A percentile compares a stretch with the other conserved stretches of the same genome.
Evolutionary conservation across 2,797 vertebrate species (phyloP).

Genomic region (Gallinago nigripennis): DNA sequence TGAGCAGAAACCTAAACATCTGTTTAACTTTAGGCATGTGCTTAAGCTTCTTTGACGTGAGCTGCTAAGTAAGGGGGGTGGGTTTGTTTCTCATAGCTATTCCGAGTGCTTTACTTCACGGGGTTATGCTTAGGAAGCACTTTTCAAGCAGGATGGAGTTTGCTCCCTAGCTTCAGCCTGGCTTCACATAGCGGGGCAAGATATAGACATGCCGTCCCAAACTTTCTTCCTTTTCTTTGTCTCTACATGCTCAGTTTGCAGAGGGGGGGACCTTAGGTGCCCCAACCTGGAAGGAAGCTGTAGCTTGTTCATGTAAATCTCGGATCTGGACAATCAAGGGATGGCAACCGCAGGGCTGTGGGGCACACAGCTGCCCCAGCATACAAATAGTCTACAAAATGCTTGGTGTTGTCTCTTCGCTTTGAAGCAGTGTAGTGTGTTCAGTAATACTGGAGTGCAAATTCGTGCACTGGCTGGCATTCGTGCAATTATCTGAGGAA

Average conservation of each 20-base stretch:
- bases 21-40: slow-evolving; percentile 30
- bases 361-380: background rate
- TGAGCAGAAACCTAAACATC: slow-evolving; percentile 18
- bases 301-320: background rate
- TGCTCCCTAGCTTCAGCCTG: background rate
- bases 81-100: background rate
- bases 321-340: background rate
- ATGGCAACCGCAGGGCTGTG: background rate
- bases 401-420: background rate
- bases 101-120: background rate
- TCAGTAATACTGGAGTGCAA: background rate
- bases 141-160: background rate
- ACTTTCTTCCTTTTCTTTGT: background rate
- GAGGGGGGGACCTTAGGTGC: background rate
- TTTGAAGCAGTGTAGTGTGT: background rate
- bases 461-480: background rate
- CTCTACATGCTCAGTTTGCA: background rate
- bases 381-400: background rate
- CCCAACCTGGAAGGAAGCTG: background rate
- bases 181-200: background rate
- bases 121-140: background rate
- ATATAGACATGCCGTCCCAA: background rate
- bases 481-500: background rate
- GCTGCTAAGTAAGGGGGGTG: background rate
- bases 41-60: slow-evolving; percentile 27